Evolutionary conservation across 2,797 vertebrate species (phyloP).

Genomic region (Myioborus miniatus): DNA sequence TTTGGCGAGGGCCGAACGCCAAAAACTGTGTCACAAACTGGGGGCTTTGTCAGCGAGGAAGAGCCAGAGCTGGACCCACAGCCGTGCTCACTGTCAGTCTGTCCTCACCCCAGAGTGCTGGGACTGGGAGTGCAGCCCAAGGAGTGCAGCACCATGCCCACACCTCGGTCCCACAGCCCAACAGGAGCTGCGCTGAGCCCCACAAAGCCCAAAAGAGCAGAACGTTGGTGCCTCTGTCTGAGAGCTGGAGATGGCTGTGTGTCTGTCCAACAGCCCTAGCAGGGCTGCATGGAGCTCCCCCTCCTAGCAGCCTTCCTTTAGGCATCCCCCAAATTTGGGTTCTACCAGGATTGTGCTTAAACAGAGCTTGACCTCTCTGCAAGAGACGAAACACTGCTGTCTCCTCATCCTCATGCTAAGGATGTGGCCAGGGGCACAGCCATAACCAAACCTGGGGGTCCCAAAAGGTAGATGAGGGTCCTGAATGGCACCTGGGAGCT

Average conservation of each 20-base stretch:
- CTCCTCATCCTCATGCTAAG: background rate
- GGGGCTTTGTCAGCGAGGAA: background rate
- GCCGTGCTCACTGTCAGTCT: rapidly evolving
- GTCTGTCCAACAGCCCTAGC: rapidly evolving
- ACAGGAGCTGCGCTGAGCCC: background rate
- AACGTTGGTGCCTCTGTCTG: rapidly evolving
- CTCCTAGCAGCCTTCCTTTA: background rate
- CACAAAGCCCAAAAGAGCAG: rapidly evolving
- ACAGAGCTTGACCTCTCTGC: background rate
- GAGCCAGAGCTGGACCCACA: rapidly evolving
- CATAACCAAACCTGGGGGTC: background rate
- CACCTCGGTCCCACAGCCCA: rapidly evolving
- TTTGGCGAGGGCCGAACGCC: background rate
- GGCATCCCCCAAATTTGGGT: background rate
- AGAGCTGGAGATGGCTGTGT: background rate
- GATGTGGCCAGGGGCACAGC: background rate
- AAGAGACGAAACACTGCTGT: background rate
- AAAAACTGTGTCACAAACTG: background rate
- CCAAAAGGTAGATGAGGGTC: background rate
- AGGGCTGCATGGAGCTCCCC: rapidly evolving
- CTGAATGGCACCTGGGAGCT: background rate
- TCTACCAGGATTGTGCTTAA: background rate
- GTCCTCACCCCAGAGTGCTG: rapidly evolving
- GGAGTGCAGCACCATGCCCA: background rate
- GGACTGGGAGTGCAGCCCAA: background rate